Percentiles rank a stretch among this genome's conserved stretches.
phyloP scores from a whole-genome alignment of 2,113 vertebrate species.

The Podocnemis expansa region DNA sequence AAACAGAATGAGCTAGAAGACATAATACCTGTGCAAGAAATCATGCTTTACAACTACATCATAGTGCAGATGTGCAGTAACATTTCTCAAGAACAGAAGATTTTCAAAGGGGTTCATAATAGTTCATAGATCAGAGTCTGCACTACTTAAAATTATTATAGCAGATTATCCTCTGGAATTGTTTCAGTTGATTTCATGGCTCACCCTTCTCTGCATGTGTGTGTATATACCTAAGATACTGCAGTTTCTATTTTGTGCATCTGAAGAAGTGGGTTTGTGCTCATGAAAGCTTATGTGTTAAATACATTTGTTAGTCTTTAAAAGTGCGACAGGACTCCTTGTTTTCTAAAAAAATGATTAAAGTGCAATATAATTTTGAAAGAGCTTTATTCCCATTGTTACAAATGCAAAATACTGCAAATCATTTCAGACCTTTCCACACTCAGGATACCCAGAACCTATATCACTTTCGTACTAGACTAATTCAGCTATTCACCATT shows the following conservation, averaged over 20 bases:
- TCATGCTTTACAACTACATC: accelerated
- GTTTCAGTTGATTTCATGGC: too few species aligned
- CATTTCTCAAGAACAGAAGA: neutral
- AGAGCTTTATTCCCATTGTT: constrained; percentile 16
- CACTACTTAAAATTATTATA: neutral
- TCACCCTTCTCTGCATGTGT: too few species aligned
- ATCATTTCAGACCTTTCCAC: neutral
- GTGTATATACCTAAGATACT: too few species aligned
- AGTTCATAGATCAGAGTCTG: neutral
- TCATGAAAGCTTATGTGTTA: too few species aligned
- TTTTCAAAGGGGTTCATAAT: neutral
- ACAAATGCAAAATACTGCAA: neutral
- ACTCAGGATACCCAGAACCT: accelerated
- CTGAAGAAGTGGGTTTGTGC: too few species aligned
- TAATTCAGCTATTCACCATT: neutral
- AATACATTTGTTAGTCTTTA: too few species aligned
- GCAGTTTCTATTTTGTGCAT: too few species aligned
- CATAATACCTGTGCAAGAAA: neutral
- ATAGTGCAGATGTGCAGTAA: neutral
- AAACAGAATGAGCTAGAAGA: constrained; percentile 2
- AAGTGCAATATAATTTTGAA: neutral
- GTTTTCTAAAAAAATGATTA: neutral
- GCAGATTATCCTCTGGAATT: too few species aligned
- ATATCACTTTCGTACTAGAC: constrained; percentile 1
- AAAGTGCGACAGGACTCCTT: too few species aligned